Evolutionary conservation across 2,888 invertebrate species (phyloP).

Genomic region (Dasypogon diadema): DNA sequence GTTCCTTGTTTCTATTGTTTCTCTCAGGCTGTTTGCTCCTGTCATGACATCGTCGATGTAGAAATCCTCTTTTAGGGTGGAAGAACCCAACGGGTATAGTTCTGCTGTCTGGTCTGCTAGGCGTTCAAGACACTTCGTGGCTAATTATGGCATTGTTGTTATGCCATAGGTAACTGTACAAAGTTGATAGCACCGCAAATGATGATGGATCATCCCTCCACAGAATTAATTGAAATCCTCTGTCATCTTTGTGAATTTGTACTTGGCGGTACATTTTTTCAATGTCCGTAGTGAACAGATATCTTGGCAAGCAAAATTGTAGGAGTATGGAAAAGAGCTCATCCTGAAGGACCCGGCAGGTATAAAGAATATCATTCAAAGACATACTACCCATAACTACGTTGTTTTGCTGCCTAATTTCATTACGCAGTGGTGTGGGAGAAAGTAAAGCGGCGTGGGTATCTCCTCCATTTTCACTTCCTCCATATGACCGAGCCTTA

Average conservation of each 20-base stretch:
- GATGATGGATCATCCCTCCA: constrained; percentile 29
- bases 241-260: constrained; percentile 14
- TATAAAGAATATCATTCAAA: constrained; percentile 51
- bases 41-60: constrained; percentile 57
- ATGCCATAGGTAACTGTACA: constrained; percentile 44
- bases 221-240: constrained; percentile 51
- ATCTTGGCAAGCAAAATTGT: constrained; percentile 20
- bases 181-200: constrained; percentile 45
- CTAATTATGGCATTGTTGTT: constrained; percentile 45
- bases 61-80: constrained; percentile 48
- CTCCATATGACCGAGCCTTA: constrained; percentile 57
- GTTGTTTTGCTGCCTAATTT: constrained; percentile 50
- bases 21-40: constrained; percentile 36
- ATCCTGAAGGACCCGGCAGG: constrained; percentile 52
- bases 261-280: constrained; percentile 53
- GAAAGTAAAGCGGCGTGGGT: not conserved
- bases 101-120: constrained; percentile 54
- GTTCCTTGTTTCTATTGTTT: constrained; percentile 49
- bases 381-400: constrained; percentile 53
- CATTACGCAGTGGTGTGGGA: constrained; percentile 35
- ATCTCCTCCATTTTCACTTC: not conserved
- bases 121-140: constrained; percentile 49
- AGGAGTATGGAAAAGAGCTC: constrained; percentile 54
- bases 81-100: constrained; percentile 51
- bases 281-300: constrained; percentile 52